Percentiles rank a stretch among this genome's conserved stretches.
Evolutionary conservation across 23 tunicate species (phyloP).

Genomic region (Ciona savignyi): DNA sequence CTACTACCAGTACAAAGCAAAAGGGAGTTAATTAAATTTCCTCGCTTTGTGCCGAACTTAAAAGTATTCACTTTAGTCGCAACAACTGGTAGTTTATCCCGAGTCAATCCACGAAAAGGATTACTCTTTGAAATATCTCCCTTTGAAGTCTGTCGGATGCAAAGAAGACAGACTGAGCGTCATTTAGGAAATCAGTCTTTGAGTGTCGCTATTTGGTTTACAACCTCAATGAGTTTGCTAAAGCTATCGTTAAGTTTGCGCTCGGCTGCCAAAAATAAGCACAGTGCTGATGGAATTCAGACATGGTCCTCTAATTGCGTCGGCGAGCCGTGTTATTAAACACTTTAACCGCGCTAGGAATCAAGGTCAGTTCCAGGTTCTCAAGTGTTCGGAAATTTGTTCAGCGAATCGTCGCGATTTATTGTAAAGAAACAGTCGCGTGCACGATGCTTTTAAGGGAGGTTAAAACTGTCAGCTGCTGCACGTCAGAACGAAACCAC

Average conservation of each 20-base stretch:
- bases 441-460: background rate
- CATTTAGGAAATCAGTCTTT: background rate
- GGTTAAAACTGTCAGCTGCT: background rate
- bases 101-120: background rate
- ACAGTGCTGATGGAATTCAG: background rate
- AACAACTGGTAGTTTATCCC: background rate
- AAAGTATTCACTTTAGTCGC: background rate
- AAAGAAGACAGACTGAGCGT: background rate
- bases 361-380: background rate
- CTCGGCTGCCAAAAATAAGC: background rate
- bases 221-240: background rate
- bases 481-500: background rate
- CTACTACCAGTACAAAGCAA: too few species aligned
- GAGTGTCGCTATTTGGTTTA: background rate
- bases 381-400: background rate
- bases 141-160: conserved; percentile 1
- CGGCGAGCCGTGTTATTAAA: background rate
- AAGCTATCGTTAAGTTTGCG: background rate
- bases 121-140: too few species aligned
- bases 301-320: background rate
- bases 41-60: background rate
- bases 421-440: too few species aligned
- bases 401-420: background rate
- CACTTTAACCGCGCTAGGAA: background rate
- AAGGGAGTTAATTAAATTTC: background rate